phyloP scores from a whole-genome alignment of 2,113 vertebrate genomes.

The Orycteropus afer region DNA sequence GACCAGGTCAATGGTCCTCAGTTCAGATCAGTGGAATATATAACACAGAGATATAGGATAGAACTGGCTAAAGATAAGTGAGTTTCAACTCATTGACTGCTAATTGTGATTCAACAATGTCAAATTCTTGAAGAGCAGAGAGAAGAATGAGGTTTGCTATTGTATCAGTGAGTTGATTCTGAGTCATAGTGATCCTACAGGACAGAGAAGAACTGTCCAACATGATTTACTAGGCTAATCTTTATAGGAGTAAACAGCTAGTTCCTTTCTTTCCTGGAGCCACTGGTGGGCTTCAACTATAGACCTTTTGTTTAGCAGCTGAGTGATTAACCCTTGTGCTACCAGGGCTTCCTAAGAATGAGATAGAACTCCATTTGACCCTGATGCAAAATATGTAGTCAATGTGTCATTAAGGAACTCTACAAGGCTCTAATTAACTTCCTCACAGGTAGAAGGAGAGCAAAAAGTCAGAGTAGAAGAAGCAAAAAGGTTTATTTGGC shows the following conservation, averaged over 20 bases:
- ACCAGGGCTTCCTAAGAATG: neutral
- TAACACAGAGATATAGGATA: neutral
- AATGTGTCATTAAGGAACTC: neutral
- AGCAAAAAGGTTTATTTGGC: neutral
- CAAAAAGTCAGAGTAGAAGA: neutral
- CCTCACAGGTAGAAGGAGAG: neutral
- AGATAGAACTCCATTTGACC: neutral
- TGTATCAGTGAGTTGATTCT: no score
- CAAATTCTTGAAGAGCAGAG: neutral
- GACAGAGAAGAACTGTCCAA: no score
- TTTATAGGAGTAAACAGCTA: no score
- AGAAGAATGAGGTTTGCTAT: neutral
- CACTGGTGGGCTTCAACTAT: no score
- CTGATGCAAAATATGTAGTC: neutral
- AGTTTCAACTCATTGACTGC: neutral
- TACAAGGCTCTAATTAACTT: neutral
- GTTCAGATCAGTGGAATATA: neutral
- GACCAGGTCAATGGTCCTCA: neutral
- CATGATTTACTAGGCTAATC: no score
- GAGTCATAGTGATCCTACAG: no score
- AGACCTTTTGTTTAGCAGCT: no score
- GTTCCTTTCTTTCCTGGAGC: no score
- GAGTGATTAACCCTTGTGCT: no score
- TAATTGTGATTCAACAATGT: neutral
- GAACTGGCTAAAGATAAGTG: neutral